A percentile compares a stretch with the other conserved stretches of the same genome.
These are phyloP conservation scores for Plodia interpunctella DNA, from an alignment of 1,140 invertebrate genomes.

Conservation along the genomic window DNA sequence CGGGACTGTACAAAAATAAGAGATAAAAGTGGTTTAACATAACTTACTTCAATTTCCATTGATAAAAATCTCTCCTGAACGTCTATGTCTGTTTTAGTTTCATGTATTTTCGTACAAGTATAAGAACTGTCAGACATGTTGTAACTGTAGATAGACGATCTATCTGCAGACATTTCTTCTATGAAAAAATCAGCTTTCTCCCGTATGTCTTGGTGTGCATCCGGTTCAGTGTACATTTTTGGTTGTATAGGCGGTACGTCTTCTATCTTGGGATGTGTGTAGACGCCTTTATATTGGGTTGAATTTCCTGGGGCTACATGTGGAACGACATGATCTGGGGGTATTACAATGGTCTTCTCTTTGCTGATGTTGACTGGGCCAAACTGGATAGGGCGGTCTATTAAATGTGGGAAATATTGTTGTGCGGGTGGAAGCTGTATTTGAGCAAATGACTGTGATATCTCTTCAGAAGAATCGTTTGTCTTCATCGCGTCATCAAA, in stretches of 20 bases:
- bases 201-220: neutral
- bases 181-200: conserved; percentile 46
- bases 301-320: conserved; percentile 14
- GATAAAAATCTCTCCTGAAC: conserved; percentile 41
- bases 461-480: conserved; percentile 18
- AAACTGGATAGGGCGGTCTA: conserved; percentile 24
- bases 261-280: conserved; percentile 9
- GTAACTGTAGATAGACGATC: conserved; percentile 26
- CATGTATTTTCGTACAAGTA: conserved; percentile 32
- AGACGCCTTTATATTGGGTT: conserved; percentile 29
- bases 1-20: no score
- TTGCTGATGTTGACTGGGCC: conserved; percentile 16
- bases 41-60: conserved; percentile 54
- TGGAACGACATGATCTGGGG: conserved; percentile 12
- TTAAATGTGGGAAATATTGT: conserved; percentile 38
- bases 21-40: neutral
- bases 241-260: neutral
- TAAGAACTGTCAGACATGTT: conserved; percentile 26
- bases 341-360: conserved; percentile 29
- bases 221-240: neutral
- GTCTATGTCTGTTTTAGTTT: conserved; percentile 45
- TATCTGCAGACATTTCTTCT: conserved; percentile 24
- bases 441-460: conserved; percentile 22
- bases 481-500: conserved; percentile 11
- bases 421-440: conserved; percentile 31